Evolutionary conservation across 2,888 invertebrate species (phyloP), one percentile per base, ranked within the genome.

Genomic region (Acheta domesticus): DNA sequence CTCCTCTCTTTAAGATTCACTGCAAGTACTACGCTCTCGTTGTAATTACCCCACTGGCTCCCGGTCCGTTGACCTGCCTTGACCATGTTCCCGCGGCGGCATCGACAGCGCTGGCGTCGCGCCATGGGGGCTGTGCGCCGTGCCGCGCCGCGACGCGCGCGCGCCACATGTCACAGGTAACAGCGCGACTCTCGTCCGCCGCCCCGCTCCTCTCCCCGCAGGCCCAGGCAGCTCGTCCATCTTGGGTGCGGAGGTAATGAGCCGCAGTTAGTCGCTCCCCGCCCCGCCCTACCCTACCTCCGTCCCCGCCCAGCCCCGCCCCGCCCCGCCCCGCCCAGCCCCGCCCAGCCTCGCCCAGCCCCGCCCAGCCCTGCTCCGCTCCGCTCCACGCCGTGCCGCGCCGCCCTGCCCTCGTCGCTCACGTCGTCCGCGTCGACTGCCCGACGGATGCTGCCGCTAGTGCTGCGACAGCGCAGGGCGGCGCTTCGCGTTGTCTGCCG

Each of bases 221-320:
- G 16, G 62, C 62, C 36, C 8, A 36, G n/a, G 62, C 62, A 62
- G 62, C 62, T 62, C 62, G 62, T 62, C n/a, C 62, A 62, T 62
- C 62, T 62, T 62, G 62, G 16, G 62, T 5, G 16, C n/a, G 62
- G 62, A 62, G 62, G 62, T 62, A 62, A 62, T 62, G 62, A 62
- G 62, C 62, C 62, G 62, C 62, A 62, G 62, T 62, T 62, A 62
- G 62, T 62, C 62, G 62, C 62, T 62, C 62, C 62, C n/a, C n/a
- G 11, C n/a, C 62, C 62, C n/a, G 2, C 62, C 62, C n/a, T 12
- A 3, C 19, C 62, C 62, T 4, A 11, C 19, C 62, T 11, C 19
- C n/a, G n/a, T 2, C 62, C 62, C 19, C 62, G 16, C 19, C 62
- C 19, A 2, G 16, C 19, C 50, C 50, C 50, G 12, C 50, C 14